phyloP scores from a whole-genome alignment of 2,113 vertebrate genomes.

The Chlorocebus sabaeus region DNA sequence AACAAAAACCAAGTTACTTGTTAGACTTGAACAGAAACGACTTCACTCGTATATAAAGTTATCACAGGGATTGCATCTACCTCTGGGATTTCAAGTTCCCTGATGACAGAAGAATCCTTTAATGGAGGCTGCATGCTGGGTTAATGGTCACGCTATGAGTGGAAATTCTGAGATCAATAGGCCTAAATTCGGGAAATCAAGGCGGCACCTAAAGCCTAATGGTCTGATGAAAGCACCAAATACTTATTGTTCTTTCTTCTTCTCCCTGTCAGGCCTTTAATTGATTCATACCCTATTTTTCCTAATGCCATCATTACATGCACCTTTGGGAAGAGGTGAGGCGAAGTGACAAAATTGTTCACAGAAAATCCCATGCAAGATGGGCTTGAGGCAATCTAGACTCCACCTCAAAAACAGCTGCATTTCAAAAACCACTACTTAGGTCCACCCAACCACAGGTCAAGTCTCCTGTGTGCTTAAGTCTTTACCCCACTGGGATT shows the following conservation, averaged over 20 bases:
- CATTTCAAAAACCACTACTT: not conserved
- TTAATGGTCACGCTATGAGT: not conserved
- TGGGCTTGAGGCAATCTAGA: not conserved
- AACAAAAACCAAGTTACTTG: not conserved
- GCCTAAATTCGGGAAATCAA: slow-evolving; percentile 46
- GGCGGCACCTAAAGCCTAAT: slow-evolving; percentile 50
- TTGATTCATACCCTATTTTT: not conserved
- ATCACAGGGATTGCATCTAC: not conserved
- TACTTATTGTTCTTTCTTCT: slow-evolving; percentile 20
- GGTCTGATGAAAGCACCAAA: slow-evolving; percentile 50
- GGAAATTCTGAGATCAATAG: slow-evolving; percentile 49
- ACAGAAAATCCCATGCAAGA: not conserved
- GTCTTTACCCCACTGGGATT: not conserved
- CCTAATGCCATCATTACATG: not conserved
- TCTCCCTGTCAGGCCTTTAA: not conserved
- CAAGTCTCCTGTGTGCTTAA: not conserved
- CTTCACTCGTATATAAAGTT: not conserved
- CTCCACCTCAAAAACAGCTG: not conserved
- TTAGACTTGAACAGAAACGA: not conserved
- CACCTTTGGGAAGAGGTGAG: not conserved
- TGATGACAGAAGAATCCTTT: not conserved
- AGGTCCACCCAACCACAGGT: not conserved
- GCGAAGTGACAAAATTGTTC: not conserved
- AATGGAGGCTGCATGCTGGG: not conserved
- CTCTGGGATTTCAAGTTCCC: not conserved